Percentiles rank a stretch among this genome's conserved stretches.
Evolutionary conservation across 1,140 invertebrate genomes (phyloP).

Genomic region (Tyrophagus putrescentiae): DNA sequence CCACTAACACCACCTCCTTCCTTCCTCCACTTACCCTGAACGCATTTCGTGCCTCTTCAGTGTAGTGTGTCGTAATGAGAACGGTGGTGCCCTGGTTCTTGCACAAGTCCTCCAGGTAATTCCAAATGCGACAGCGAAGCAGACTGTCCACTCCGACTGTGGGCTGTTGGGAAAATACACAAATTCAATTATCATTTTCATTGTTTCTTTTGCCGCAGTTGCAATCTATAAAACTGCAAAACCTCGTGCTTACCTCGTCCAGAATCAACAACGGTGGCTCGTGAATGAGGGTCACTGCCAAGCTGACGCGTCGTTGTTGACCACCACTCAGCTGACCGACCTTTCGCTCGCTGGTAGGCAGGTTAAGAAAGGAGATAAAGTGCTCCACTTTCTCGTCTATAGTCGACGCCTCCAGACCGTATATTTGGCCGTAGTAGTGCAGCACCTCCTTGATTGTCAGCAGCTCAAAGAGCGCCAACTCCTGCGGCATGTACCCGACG

Average conservation of each 20-base stretch:
- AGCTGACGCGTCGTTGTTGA: conserved; percentile 75
- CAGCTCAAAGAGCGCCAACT: conserved; percentile 33
- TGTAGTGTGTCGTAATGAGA: conserved; percentile 37
- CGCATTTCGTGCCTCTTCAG: conserved; percentile 35
- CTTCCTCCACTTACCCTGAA: conserved; percentile 52
- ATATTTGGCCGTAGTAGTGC: conserved; percentile 32
- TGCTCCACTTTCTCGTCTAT: conserved; percentile 1
- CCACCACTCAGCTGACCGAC: conserved; percentile 51
- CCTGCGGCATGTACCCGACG: conserved; percentile 38
- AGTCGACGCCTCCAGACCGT: conserved; percentile 30
- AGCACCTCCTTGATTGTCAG: conserved; percentile 34
- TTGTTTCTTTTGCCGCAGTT: no score
- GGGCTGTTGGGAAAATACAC: no score
- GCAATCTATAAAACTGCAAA: no score
- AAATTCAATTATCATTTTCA: no score
- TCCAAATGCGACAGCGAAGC: conserved; percentile 74
- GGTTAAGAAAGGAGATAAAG: conserved; percentile 25
- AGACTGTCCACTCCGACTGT: conserved; percentile 82
- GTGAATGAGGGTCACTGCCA: conserved; percentile 79
- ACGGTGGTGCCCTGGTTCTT: conserved; percentile 40
- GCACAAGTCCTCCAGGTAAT: conserved; percentile 60
- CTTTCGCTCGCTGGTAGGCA: conserved; percentile 3
- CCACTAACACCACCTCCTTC: no score
- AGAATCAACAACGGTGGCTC: conserved; percentile 47
- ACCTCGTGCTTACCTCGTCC: no score